Conservation (phyloP, 2,888 invertebrate species). For the Drosophila mimetica region DNA sequence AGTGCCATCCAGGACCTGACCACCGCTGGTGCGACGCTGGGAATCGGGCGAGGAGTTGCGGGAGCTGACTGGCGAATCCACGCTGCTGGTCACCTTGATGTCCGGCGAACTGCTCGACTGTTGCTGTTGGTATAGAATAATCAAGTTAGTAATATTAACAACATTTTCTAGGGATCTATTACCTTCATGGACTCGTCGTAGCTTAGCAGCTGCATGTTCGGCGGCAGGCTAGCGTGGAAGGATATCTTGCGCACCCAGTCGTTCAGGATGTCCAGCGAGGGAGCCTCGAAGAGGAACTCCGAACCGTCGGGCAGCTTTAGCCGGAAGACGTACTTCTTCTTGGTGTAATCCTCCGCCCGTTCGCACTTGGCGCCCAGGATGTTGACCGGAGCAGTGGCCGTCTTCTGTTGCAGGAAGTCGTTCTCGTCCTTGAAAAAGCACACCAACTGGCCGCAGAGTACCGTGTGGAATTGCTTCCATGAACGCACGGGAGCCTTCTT, state of each 20-base stretch:
- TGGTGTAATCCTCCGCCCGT: conserved; percentile 96
- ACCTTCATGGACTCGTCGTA: conserved; percentile 90
- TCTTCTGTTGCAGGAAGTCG: conserved; percentile 94
- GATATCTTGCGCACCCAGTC: conserved; percentile 97
- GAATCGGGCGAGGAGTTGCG: conserved; percentile 86
- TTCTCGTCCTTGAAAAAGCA: conserved; percentile 99
- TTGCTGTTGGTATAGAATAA: too few relatives aligned
- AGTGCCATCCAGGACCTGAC: conserved; percentile 81
- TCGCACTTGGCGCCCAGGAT: conserved; percentile 92
- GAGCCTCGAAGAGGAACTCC: conserved; percentile 95
- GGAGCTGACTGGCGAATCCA: conserved; percentile 86
- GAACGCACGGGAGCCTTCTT: conserved; percentile 97
- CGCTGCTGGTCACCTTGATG: conserved; percentile 82
- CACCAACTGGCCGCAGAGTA: conserved; percentile 97
- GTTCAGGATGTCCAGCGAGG: conserved; percentile 89
- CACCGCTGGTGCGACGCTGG: conserved; percentile 82
- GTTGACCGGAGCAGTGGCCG: conserved; percentile 93
- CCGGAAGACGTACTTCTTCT: conserved; percentile 96
- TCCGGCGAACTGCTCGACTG: conserved; percentile 84
- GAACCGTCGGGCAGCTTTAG: conserved; percentile 95
- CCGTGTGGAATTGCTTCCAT: conserved; percentile 98
- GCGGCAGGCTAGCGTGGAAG: conserved; percentile 96
- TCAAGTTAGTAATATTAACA: too few relatives aligned
- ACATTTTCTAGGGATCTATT: neutral
- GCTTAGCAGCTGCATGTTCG: conserved; percentile 93